Conservation (phyloP, 2,888 invertebrate genomes). For the Xanthia icteritia region DNA sequence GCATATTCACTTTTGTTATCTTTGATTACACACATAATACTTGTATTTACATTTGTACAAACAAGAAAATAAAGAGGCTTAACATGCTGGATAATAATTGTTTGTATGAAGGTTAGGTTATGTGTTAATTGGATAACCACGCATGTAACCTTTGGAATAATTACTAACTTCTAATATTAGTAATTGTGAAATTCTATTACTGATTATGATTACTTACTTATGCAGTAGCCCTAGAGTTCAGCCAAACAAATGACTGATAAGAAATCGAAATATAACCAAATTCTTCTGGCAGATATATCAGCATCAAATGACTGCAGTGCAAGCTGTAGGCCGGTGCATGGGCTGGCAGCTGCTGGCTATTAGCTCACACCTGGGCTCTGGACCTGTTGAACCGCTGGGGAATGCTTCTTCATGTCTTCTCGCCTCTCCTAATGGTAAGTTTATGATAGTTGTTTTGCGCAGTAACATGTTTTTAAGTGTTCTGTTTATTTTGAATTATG, state of each 20-base stretch:
- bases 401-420: slow-evolving; percentile 98
- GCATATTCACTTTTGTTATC: slow-evolving; percentile 20
- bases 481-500: slow-evolving; percentile 10
- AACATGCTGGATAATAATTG: neutral
- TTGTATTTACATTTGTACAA: slow-evolving; percentile 6
- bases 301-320: slow-evolving; percentile 97
- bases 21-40: slow-evolving; percentile 16
- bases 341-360: slow-evolving; percentile 98
- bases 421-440: slow-evolving; percentile 95
- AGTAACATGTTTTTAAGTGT: neutral
- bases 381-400: slow-evolving; percentile 97
- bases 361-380: slow-evolving; percentile 96
- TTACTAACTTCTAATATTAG: slow-evolving; percentile 12
- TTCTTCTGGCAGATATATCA: slow-evolving; percentile 94
- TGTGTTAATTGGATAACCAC: slow-evolving; percentile 45
- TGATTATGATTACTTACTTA: slow-evolving; percentile 26
- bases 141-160: neutral
- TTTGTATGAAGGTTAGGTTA: slow-evolving; percentile 46
- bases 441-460: neutral
- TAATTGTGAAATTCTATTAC: slow-evolving; percentile 12
- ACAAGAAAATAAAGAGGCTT: slow-evolving; percentile 1
- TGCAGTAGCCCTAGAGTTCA: neutral
- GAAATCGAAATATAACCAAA: slow-evolving; percentile 12
- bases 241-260: slow-evolving; percentile 15
- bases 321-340: slow-evolving; percentile 97